These are phyloP conservation scores for Phortica magna DNA, from an alignment of 2,888 invertebrate species.

Conservation along the genomic window DNA sequence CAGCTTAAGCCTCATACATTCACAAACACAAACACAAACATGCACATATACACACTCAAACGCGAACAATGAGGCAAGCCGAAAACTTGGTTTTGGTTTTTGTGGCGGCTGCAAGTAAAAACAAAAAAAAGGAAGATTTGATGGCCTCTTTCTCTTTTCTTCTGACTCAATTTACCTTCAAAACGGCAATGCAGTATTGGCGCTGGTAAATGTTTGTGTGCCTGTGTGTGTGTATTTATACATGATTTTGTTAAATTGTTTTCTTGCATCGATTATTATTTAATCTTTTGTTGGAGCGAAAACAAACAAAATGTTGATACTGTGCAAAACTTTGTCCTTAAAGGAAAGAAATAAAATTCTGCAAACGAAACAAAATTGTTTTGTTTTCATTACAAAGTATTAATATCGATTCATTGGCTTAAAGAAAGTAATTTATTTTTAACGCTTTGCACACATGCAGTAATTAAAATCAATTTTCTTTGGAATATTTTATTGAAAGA, in stretches of 20 bases:
- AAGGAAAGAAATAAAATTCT: background rate
- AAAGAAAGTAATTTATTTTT: too few relatives aligned
- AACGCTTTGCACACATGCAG: too few relatives aligned
- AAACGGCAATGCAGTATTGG: constrained; percentile 11
- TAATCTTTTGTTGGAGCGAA: constrained; percentile 36
- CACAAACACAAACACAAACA: constrained; percentile 34
- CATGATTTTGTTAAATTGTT: constrained; percentile 4
- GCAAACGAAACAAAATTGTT: background rate
- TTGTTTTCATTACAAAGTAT: too few relatives aligned
- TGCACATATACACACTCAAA: constrained; percentile 27
- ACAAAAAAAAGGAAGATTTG: background rate
- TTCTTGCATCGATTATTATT: constrained; percentile 55
- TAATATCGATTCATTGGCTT: too few relatives aligned
- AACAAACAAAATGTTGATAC: background rate
- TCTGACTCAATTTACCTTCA: constrained; percentile 25
- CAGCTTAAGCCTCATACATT: constrained; percentile 59
- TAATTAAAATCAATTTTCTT: too few relatives aligned
- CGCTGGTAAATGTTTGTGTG: constrained; percentile 26
- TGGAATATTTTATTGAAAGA: too few relatives aligned
- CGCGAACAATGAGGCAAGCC: constrained; percentile 19
- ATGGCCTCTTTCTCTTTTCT: background rate
- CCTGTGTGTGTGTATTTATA: background rate
- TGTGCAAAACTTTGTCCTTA: background rate
- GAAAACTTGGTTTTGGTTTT: constrained; percentile 34
- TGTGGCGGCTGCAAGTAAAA: constrained; percentile 33